Base-by-base conservation (phyloP, 2,113 vertebrate genomes). In the Opisthocomus hoazin region DNA sequence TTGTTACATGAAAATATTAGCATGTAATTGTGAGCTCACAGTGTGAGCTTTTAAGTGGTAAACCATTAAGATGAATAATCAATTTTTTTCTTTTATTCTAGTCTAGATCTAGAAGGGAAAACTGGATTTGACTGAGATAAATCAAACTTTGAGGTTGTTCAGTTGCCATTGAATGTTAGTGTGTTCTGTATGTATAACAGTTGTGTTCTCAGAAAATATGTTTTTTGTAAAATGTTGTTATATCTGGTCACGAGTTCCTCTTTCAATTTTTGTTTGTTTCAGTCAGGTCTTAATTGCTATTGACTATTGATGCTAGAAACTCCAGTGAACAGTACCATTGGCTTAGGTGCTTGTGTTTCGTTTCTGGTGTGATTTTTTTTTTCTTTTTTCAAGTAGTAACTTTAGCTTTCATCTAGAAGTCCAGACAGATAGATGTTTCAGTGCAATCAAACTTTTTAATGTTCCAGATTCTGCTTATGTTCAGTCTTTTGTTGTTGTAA, bases 211-310 rank as follows among this genome's bases (percentile, higher is more conserved):
- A 50, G 18, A 26, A 58, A 17, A 30, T 34, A 4, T 63, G 22
- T 0, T 3, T 54, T 74, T 74, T 34, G 3, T 21, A 14, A 36
- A 77, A 20, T 1, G 15, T 48, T 57, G 3, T 53, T 75, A 0
- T 36, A 43, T 57, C 16, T 89, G 12, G 10, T 50, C 1, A 2
- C 0, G 1, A 30, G 5, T 88, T 88, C 77, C 18, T 89, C 51
- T 65, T 83, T 64, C 12, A 71, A 0, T 54, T 21, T 68, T 17
- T 58, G 4, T 63, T 81, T 76, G 41, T 77, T 84, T 81, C 20
- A n/a, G 22, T 64, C 10, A 60, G 6, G 14, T 68, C 21, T 85
- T 50, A 57, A 1, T 66, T 93, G 19, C 20, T 85, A 3, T 58
- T 81, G 30, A 39, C 18, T 56, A 6, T 14, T 79, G n/a, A 68